Evolutionary conservation across 2,888 invertebrate genomes (phyloP).

Genomic region (Teleogryllus oceanicus): DNA sequence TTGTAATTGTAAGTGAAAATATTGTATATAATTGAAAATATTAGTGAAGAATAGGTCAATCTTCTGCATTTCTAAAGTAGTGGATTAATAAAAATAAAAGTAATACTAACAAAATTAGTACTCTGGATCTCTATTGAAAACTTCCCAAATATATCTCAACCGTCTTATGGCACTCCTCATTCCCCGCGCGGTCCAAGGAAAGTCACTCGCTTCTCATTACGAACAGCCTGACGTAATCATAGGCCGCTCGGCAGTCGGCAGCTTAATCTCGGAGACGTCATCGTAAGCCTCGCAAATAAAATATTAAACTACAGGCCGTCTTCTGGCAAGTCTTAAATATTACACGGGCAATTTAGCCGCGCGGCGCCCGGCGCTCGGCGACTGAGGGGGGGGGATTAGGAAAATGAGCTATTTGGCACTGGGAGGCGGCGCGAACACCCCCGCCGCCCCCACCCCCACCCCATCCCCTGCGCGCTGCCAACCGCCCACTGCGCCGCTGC

Average conservation of each 20-base stretch:
- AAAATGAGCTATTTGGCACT: conserved; percentile 18
- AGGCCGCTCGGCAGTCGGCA: not conserved
- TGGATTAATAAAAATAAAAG: too few relatives aligned
- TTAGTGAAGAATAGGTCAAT: too few relatives aligned
- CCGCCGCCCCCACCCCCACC: not conserved
- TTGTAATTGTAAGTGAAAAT: too few relatives aligned
- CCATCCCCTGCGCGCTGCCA: not conserved
- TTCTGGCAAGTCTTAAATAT: not conserved
- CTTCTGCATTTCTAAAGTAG: too few relatives aligned
- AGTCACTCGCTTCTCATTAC: not conserved
- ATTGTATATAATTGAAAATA: too few relatives aligned
- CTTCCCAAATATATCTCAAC: too few relatives aligned
- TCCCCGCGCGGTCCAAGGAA: not conserved
- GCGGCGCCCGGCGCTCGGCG: not conserved
- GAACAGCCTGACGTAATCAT: not conserved
- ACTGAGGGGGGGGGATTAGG: not conserved
- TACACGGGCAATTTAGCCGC: conserved; percentile 8
- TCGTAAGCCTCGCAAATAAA: not conserved
- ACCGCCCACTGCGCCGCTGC: not conserved
- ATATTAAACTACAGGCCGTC: conserved; percentile 7
- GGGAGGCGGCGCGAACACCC: conserved; percentile 3
- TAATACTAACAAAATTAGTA: too few relatives aligned
- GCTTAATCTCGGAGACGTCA: not conserved
- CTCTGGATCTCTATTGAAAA: too few relatives aligned
- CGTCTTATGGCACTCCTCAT: not conserved